Evolutionary conservation across 1,140 invertebrate species (phyloP), one percentile per base, ranked within the genome.

Genomic region (Calliphora vicina): DNA sequence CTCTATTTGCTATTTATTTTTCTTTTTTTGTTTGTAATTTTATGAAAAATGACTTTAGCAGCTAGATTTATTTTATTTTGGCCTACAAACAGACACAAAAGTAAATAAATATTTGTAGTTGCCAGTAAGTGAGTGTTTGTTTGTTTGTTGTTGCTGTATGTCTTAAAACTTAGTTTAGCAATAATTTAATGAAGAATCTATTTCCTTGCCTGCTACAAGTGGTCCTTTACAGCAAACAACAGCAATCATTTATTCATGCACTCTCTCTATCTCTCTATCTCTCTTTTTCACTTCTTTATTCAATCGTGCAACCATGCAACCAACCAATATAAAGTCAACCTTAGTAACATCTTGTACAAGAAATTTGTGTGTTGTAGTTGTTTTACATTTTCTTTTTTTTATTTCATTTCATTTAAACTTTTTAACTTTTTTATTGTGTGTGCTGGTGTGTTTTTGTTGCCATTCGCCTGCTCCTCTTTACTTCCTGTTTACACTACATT

Each of bases 161-260:
- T 15, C 45, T 57, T 17, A 57, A n/a, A 57, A 57, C 45, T 57
- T 57, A 67, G 57, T 67, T 67, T 67, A 67, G 20, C 61, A 10
- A 67, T 67, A 67, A 67, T 67, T 67, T 67, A 67, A 67, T 67
- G n/a, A 67, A 67, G 61, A 67, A 23, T 67, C 61, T 67, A 67
- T 67, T 67, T 67, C 61, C 61, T 67, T 20, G 23, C 6, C n/a
- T 67, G 50, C 50, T n/a, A 20, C 61, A 67, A 67, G 61, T 23
- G 50, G 61, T 67, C 61, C 23, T 67, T 25, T 23, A 20, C 8
- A 67, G 8, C 61, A 67, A 67, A 67, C 20, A 67, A 67, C 61
- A 67, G 23, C 61, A 67, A 67, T 67, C 61, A 67, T 67, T 67
- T n/a, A 17, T n/a, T 61, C 17, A n/a, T n/a, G n/a, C n/a, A n/a